Conservation (phyloP, 2,797 vertebrate genomes). For the Smutsia gigantea region DNA sequence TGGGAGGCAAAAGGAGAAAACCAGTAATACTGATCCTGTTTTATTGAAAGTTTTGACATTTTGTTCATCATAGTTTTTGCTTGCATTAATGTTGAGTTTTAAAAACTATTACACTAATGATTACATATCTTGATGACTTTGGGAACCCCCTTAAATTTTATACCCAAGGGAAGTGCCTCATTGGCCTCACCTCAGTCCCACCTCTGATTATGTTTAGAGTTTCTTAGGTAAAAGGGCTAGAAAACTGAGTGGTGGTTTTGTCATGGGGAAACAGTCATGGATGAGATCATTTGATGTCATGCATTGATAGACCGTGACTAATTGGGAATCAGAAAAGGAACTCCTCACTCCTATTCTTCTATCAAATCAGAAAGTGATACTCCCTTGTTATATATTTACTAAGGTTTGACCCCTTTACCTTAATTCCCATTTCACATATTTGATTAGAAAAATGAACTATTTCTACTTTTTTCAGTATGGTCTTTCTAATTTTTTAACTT, state of each 20-base stretch:
- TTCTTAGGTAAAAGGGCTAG: neutral
- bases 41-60: neutral
- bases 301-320: slow-evolving; percentile 10
- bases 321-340: slow-evolving; percentile 6
- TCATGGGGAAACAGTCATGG: slow-evolving; percentile 48
- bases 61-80: slow-evolving; percentile 12
- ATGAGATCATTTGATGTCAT: neutral
- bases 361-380: slow-evolving; percentile 41
- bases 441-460: slow-evolving; percentile 13
- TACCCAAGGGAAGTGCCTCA: neutral
- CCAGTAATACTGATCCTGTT: neutral
- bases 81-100: neutral
- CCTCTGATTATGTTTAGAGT: neutral
- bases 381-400: slow-evolving; percentile 62
- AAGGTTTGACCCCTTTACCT: neutral
- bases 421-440: slow-evolving; percentile 8
- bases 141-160: neutral
- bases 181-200: neutral
- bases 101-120: neutral
- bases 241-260: neutral
- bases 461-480: neutral
- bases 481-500: neutral
- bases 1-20: neutral
- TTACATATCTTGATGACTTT: neutral
- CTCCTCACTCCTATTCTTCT: neutral